Base-by-base conservation (phyloP, 2,888 invertebrate genomes). In the Oxytorus armatus region DNA sequence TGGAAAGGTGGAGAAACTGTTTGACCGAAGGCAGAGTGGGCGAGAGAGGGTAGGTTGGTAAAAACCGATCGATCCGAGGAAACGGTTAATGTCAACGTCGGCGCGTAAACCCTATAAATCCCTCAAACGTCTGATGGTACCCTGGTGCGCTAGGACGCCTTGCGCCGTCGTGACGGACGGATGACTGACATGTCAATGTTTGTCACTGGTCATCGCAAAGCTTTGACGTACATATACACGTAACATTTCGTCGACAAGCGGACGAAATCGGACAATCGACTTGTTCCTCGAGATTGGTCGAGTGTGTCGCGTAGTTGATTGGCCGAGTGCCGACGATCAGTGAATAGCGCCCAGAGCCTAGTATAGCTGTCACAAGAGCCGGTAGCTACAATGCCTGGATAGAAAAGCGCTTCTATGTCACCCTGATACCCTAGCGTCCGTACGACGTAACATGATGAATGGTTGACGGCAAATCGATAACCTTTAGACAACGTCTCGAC, bases 131-230 rank as follows among this genome's bases (percentile, higher is more conserved):
- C 88, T 91, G 91, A 90, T 92, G 88, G 73, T 92, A 73, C 87
- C 92, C 92, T 92, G 91, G 88, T 92, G 90, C 85, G 33, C 78
- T 82, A 83, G 88, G 87, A 86, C 88, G 86, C 87, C 86, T 89
- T 88, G 89, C 89, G 91, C 90, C 90, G 88, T 88, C 90, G 90
- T 92, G 91, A 92, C 91, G 90, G 89, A 91, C 90, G 86, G 88
- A 88, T 92, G 91, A 91, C 87, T 90, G 91, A 91, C 91, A 85
- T 85, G 87, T 85, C 77, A 65, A 63, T 47, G 47, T 53, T 74
- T 39, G 4, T 44, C 16, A 1, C 25, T 23, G 11, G 33, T 23
- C 57, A 11, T 23, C 14, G 16, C 55, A 2, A 44, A 14, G 16
- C 44, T 44, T 49, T 3, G 47, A 16, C 18, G 29, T 2, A 4